These are phyloP conservation scores for Eupeodes luniger DNA, from an alignment of 2,888 invertebrate species.

Conservation along the genomic window DNA sequence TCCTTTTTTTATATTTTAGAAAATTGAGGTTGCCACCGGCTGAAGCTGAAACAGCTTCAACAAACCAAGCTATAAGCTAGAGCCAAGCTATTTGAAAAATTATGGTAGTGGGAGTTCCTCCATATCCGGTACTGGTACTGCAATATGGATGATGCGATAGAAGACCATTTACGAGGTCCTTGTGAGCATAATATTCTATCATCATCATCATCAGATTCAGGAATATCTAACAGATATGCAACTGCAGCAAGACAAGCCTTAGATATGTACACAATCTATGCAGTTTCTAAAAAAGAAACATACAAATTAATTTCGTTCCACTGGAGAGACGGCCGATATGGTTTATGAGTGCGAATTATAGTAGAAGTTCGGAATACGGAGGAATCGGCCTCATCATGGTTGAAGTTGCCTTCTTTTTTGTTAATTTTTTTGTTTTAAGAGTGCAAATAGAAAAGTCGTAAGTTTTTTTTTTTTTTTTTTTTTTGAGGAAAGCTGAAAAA, in stretches of 20 bases:
- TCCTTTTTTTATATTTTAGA: conserved; percentile 46
- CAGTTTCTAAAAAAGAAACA: conserved; percentile 52
- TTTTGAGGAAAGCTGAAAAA: conserved; percentile 48
- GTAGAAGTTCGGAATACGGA: conserved; percentile 39
- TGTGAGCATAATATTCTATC: conserved; percentile 76
- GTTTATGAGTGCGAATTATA: conserved; percentile 63
- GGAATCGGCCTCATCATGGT: conserved; percentile 30
- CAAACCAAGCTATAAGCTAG: neutral
- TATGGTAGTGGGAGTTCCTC: conserved; percentile 1
- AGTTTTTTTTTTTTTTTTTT: conserved; percentile 54
- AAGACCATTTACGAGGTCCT: conserved; percentile 73
- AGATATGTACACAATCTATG: conserved; percentile 41
- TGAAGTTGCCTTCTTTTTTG: conserved; percentile 28
- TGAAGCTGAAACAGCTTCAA: conserved; percentile 37
- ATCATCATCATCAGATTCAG: conserved; percentile 54
- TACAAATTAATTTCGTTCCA: conserved; percentile 52
- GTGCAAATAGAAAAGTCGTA: conserved; percentile 74
- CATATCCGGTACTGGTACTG: neutral
- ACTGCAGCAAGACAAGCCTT: conserved; percentile 65
- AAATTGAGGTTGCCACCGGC: conserved; percentile 70
- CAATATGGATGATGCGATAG: conserved; percentile 34
- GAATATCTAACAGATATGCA: conserved; percentile 47
- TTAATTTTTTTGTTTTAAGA: conserved; percentile 44
- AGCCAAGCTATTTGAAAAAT: no score
- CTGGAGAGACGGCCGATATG: conserved; percentile 38